A percentile compares a stretch with the other conserved stretches of the same genome.
phyloP scores from a whole-genome alignment of 2,113 vertebrate species.

The Sorex fumeus region DNA sequence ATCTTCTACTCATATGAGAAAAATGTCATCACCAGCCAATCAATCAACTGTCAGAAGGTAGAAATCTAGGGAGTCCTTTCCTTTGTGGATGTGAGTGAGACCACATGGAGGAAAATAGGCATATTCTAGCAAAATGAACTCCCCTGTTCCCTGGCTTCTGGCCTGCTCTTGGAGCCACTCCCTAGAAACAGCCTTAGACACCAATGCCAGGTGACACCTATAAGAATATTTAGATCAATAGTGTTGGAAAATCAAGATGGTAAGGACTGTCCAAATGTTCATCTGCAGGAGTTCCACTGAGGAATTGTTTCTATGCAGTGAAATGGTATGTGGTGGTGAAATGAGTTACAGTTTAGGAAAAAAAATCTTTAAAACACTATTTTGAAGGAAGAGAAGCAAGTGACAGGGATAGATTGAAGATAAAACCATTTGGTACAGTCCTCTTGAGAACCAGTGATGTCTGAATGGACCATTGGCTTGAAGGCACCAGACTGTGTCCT shows the following conservation, averaged over 20 bases:
- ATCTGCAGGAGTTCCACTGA: not conserved
- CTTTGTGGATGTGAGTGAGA: not conserved
- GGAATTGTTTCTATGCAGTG: not conserved
- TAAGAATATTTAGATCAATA: not conserved
- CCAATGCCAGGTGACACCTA: not conserved
- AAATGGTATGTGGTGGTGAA: not conserved
- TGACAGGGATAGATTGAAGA: not conserved
- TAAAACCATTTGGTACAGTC: not conserved
- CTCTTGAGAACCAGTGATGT: not conserved
- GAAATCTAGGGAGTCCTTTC: not conserved
- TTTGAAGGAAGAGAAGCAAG: not conserved
- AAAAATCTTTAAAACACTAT: not conserved
- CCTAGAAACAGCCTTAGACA: not conserved
- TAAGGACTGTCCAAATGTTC: not conserved
- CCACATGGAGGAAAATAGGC: not conserved
- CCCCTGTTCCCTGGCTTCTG: fast-evolving
- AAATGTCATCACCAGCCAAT: not conserved
- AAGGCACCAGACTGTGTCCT: no score
- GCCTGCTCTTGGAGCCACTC: not conserved
- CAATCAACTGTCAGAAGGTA: not conserved
- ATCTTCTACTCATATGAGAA: not conserved
- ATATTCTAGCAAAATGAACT: not conserved
- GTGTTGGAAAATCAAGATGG: not conserved
- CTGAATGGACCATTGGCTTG: not conserved
- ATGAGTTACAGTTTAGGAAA: not conserved